phyloP scores from a whole-genome alignment of 2,888 invertebrate genomes.

The Erebia epiphron region DNA sequence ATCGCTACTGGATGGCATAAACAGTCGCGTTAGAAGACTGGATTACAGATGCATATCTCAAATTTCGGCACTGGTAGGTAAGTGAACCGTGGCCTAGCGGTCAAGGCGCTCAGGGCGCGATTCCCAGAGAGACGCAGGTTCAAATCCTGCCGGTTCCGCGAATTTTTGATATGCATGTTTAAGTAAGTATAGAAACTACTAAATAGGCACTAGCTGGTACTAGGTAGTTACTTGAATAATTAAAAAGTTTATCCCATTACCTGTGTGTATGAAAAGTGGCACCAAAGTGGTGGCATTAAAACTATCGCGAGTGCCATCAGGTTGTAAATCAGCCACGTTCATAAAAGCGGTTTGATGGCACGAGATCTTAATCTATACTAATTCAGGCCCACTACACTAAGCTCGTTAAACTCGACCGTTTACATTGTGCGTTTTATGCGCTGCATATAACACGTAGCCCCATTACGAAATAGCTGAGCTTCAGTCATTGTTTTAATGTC shows the following conservation, averaged over 20 bases:
- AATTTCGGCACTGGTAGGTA: too few relatives aligned
- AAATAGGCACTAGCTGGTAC: not conserved
- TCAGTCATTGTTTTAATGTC: too few relatives aligned
- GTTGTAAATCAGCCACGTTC: constrained; percentile 38
- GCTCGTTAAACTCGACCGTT: constrained; percentile 28
- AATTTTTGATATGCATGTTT: too few relatives aligned
- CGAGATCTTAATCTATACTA: constrained; percentile 35
- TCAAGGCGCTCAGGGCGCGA: too few relatives aligned
- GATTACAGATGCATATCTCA: too few relatives aligned
- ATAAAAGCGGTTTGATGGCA: constrained; percentile 34
- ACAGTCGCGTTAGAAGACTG: too few relatives aligned
- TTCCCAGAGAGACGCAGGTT: too few relatives aligned
- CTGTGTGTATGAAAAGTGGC: constrained; percentile 14
- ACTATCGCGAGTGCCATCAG: constrained; percentile 36
- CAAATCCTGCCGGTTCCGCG: too few relatives aligned
- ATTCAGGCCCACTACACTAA: constrained; percentile 30
- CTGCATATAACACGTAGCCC: not conserved
- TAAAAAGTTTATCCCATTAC: not conserved
- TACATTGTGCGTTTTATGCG: constrained; percentile 19
- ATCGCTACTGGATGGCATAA: too few relatives aligned
- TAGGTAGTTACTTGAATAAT: not conserved
- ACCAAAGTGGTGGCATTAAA: constrained; percentile 22
- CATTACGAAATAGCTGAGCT: too few relatives aligned
- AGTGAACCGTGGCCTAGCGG: too few relatives aligned
- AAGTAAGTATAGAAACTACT: too few relatives aligned